Evolutionary conservation across 2,113 vertebrate genomes (phyloP), one percentile per base, ranked within the genome.

Genomic region (Ia io): DNA sequence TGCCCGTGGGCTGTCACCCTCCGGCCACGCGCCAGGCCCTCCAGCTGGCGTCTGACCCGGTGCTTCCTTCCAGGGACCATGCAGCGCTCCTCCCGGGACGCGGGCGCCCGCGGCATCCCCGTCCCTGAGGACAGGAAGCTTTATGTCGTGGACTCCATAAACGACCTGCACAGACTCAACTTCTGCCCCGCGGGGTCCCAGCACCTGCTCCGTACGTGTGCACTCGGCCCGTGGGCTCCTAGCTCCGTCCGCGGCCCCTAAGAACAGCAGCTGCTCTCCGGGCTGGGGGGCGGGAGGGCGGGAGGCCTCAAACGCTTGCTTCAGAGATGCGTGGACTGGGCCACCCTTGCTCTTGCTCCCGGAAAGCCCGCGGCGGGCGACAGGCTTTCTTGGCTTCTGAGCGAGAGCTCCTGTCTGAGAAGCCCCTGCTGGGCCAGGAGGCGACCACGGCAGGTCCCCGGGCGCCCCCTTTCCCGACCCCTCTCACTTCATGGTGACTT

Each of bases 61-160:
- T 69, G 32, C 87, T 96, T 97, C 94, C 37, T 96, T 94, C 82
- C 95, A 98, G 98, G 97, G 65, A 97, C 61, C 92, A 98, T 99
- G 98, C 98, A 97, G 88, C 98, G 49, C 47, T 74, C 98, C 88
- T 94, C 97, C 67, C 96, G 97, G 94, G 98, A 98, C 95, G 42
- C 92, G 53, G 93, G 95, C 23, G 69, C 98, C 51, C 69, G 65
- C 0, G 53, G 82, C 65, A 53, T 92, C 28, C 95, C 82, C 65
- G 49, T 92, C 28, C 95, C 93, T 0, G 97, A 98, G 97, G 98
- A 98, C 76, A 96, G 98, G 94, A 98, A 98, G 80, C 98, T 99
- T 70, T 99, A 99, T 32, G 97, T 98, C 20, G 98, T 98, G 70
- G 98, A 99, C 96, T 99, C 98, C 32, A 97, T 99, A 94, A 99